Conservation (phyloP, 2,113 vertebrate species). For the Carassius gibelio region DNA sequence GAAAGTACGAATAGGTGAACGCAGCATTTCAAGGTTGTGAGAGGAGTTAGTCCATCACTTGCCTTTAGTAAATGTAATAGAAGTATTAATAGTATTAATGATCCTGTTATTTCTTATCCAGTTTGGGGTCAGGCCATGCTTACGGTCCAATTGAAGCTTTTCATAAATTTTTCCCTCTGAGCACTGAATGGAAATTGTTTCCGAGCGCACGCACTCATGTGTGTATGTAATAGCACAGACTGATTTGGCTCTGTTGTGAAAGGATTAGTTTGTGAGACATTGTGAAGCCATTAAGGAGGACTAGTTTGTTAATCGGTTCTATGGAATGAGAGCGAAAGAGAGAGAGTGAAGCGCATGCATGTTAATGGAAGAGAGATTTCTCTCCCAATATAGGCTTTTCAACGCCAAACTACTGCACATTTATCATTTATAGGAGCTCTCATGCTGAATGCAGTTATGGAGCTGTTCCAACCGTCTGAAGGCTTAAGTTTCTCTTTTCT, state of each 20-base stretch:
- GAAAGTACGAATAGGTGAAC: background rate
- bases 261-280: conserved; percentile 46
- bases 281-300: conserved; percentile 28
- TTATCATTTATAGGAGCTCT: conserved; percentile 41
- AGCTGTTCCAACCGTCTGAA: conserved; percentile 10
- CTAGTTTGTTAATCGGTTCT: conserved; percentile 29
- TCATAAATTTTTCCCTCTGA: conserved; percentile 31
- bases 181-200: conserved; percentile 22
- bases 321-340: background rate
- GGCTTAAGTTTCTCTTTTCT: background rate
- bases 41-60: background rate
- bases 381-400: conserved; percentile 36
- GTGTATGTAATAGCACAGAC: conserved; percentile 11
- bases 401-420: conserved; percentile 25
- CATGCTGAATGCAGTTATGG: conserved; percentile 34
- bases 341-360: background rate
- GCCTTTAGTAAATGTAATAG: background rate
- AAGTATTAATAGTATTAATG: conserved; percentile 9
- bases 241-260: conserved; percentile 41
- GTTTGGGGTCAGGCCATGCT: background rate
- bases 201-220: background rate
- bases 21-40: background rate
- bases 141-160: background rate
- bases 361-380: conserved; percentile 47
- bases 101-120: background rate